These are phyloP conservation scores for Oreotrochilus melanogaster DNA, from an alignment of 2,113 vertebrate genomes.

Conservation along the genomic window DNA sequence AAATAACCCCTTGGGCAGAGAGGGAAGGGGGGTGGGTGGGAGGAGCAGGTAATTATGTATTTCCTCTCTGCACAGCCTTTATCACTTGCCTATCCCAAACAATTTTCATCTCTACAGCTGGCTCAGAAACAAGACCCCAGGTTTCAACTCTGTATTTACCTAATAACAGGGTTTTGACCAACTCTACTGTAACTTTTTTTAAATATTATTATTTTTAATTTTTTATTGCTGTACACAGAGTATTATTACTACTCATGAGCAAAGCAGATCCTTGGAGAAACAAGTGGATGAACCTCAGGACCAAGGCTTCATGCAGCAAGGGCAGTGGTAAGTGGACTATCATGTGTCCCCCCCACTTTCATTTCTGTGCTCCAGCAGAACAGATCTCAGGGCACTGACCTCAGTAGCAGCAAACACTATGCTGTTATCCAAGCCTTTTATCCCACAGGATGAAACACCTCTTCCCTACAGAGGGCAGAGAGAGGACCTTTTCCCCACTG, in stretches of 20 bases:
- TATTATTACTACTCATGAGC: neutral
- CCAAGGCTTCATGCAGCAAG: neutral
- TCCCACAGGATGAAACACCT: neutral
- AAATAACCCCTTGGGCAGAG: too few species aligned
- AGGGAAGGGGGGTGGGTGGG: too few species aligned
- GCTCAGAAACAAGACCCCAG: neutral
- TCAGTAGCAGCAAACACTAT: accelerated
- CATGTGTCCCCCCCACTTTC: accelerated
- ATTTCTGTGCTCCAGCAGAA: neutral
- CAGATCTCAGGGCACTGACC: accelerated
- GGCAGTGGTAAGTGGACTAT: neutral
- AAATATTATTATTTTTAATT: too few species aligned
- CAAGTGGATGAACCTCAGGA: neutral
- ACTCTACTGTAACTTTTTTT: neutral
- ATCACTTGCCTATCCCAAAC: neutral
- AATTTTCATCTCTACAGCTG: neutral
- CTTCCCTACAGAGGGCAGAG: accelerated
- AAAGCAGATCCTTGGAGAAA: neutral
- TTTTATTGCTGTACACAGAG: neutral
- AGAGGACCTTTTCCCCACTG: neutral
- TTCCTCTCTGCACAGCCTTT: neutral
- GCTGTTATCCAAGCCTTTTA: accelerated
- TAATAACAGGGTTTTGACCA: neutral
- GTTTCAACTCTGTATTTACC: neutral
- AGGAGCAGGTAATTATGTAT: neutral